A percentile compares a stretch with the other conserved stretches of the same genome.
These are phyloP conservation scores for Pyralis farinalis DNA, from an alignment of 2,888 invertebrate genomes.

Conservation along the genomic window DNA sequence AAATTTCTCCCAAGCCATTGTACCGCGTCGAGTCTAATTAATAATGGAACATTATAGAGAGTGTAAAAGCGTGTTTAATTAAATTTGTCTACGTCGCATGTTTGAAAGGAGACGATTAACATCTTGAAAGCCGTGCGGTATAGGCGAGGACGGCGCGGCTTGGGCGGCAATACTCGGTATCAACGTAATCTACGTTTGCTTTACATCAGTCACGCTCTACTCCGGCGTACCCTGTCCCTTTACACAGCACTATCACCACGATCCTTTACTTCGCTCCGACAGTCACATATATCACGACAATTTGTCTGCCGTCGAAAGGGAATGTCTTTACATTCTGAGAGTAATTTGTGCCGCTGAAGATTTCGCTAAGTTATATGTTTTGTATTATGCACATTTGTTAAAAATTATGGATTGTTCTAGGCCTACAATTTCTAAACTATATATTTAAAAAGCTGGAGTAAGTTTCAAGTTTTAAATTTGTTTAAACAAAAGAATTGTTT, in stretches of 20 bases:
- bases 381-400: too few species aligned
- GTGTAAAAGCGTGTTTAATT: slow-evolving; percentile 65
- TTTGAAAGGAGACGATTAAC: slow-evolving; percentile 65
- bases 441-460: too few species aligned
- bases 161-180: slow-evolving; percentile 12
- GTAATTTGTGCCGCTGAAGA: slow-evolving; percentile 10
- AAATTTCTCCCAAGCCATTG: slow-evolving; percentile 17
- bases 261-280: slow-evolving; percentile 29
- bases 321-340: slow-evolving; percentile 11
- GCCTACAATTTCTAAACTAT: too few species aligned
- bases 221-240: slow-evolving; percentile 23
- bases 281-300: slow-evolving; percentile 30
- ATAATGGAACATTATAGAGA: slow-evolving; percentile 46
- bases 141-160: slow-evolving; percentile 5
- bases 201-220: slow-evolving; percentile 39
- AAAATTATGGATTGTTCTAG: too few species aligned
- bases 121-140: slow-evolving; percentile 52
- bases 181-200: slow-evolving; percentile 34
- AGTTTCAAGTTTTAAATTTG: too few species aligned
- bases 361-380: neutral
- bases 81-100: slow-evolving; percentile 60
- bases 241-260: slow-evolving; percentile 30
- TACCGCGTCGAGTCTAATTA: slow-evolving; percentile 43
- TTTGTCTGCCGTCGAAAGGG: slow-evolving; percentile 21
- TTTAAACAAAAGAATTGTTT: too few species aligned